phyloP scores from a whole-genome alignment of 2,797 vertebrate genomes.

The Percopsis omiscomaycus region DNA sequence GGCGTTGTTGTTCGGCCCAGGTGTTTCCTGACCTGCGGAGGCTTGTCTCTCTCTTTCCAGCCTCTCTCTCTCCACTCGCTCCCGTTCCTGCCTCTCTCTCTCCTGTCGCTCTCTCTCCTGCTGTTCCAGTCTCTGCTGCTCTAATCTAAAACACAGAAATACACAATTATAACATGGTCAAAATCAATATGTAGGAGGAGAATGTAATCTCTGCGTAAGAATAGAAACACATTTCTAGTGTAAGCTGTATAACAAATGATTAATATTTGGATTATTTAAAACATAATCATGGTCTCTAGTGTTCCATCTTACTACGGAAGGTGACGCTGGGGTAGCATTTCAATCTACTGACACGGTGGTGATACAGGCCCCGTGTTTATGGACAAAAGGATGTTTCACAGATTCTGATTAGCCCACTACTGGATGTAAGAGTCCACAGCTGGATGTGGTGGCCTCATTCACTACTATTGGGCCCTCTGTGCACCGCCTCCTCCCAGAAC shows the following conservation, averaged over 20 bases:
- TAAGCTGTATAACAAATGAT: neutral
- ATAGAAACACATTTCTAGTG: slow-evolving; percentile 5
- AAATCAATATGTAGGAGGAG: slow-evolving; percentile 14
- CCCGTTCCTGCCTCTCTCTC: slow-evolving; percentile 60
- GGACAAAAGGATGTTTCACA: slow-evolving; percentile 22
- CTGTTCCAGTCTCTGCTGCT: slow-evolving; percentile 74
- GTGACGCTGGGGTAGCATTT: neutral
- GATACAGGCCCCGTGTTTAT: neutral
- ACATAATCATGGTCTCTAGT: neutral
- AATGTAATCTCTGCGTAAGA: slow-evolving; percentile 1
- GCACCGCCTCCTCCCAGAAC: slow-evolving; percentile 35
- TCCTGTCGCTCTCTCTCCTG: slow-evolving; percentile 65
- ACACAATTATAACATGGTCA: slow-evolving; percentile 3
- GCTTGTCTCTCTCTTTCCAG: slow-evolving; percentile 73
- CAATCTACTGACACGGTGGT: slow-evolving; percentile 2
- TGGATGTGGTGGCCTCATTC: slow-evolving; percentile 57
- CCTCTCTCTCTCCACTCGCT: slow-evolving; percentile 67
- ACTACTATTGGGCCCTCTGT: neutral
- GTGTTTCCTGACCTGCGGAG: slow-evolving; percentile 72
- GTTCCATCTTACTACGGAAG: slow-evolving; percentile 16
- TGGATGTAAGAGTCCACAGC: slow-evolving; percentile 47
- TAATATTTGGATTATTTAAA: slow-evolving; percentile 20
- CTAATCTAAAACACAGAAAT: slow-evolving; percentile 61
- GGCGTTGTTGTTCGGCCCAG: slow-evolving; percentile 16
- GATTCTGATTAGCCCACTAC: slow-evolving; percentile 38